Base-by-base conservation (phyloP, 2,888 invertebrate genomes). In the Mesoligia furuncula region DNA sequence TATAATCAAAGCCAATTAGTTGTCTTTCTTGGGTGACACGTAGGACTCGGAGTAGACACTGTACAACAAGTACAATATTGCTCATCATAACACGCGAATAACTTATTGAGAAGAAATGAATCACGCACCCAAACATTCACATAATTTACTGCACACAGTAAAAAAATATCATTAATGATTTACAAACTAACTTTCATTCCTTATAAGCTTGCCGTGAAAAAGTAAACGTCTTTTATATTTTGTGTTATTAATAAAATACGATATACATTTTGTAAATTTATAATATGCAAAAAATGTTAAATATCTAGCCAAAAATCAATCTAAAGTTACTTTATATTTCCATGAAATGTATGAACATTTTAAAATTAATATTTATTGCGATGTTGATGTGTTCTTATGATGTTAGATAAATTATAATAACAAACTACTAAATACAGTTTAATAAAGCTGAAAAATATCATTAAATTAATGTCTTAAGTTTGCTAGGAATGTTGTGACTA, bases 231-330 rank as follows among this genome's bases (percentile, higher is more conserved):
- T 77, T 70, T 57, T 77, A 77, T 75, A 75, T 48, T 71, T 73
- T 83, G 68, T 73, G 65, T 77, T 84, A 62, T 65, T 69, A 81
- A 77, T 73, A 80, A 71, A 75, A 77, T 80, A 72, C 42, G 27
- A 73, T 76, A 80, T 81, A 84, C n/a, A 83, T 81, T 84, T 88
- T 87, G 75, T 86, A 88, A 88, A 84, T 88, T 86, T 87, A 81
- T 85, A 86, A 77, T 54, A 66, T n/a, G 42, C 15, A 51, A 70
- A 71, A 73, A 74, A 69, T 45, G 69, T 80, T 78, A 69, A 69
- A 57, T 79, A 61, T 68, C 57, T 83, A 81, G 68, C 62, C 73
- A 75, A 81, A 80, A 75, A 54, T 72, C 20, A 70, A 62, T 62
- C 74, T 75, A 83, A 76, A 73, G 72, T 81, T 82, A 80, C 54